Conservation (phyloP, 1,140 invertebrate genomes). For the Ceratina calcarata region DNA sequence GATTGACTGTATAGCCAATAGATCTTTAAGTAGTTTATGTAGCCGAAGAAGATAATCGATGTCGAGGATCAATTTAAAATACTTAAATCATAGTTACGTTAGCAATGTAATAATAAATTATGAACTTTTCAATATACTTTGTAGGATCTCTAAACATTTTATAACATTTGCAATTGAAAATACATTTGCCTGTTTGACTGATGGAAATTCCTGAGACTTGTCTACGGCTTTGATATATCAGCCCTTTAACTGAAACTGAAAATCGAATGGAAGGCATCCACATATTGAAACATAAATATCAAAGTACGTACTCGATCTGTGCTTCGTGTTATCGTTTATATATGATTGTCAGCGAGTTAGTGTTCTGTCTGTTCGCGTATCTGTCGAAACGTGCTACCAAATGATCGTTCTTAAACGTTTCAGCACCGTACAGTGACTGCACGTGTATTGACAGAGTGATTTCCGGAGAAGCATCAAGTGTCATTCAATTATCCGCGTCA, state of each 20-base stretch:
- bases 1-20: too few species aligned
- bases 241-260: not conserved
- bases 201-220: not conserved
- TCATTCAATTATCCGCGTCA: not conserved
- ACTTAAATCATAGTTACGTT: too few species aligned
- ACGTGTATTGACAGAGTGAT: not conserved
- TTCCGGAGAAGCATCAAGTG: not conserved
- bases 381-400: not conserved
- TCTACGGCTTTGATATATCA: not conserved
- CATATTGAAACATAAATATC: conserved; percentile 19
- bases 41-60: too few species aligned
- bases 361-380: not conserved
- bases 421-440: not conserved
- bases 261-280: not conserved
- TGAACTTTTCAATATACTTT: too few species aligned
- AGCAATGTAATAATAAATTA: too few species aligned
- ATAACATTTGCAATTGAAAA: not conserved
- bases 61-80: too few species aligned
- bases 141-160: too few species aligned
- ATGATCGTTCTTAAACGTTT: not conserved
- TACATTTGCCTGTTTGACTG: not conserved
- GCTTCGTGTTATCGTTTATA: conserved; percentile 8
- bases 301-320: not conserved
- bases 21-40: too few species aligned
- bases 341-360: not conserved